Conservation (phyloP, 1,140 invertebrate species). For the Ceratoteleas bidentatus region DNA sequence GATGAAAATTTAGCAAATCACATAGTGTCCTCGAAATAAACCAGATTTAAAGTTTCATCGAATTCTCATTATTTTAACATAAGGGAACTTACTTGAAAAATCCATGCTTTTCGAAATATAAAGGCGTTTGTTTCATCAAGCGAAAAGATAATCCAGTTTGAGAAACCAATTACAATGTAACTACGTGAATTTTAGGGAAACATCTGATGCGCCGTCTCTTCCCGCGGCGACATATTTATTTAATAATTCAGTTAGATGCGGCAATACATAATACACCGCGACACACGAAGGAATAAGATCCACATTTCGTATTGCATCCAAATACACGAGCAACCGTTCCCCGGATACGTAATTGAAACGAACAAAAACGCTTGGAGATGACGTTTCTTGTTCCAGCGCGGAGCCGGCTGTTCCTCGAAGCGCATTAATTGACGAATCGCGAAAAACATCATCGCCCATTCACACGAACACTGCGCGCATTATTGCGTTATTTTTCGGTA, state of each 20-base stretch:
- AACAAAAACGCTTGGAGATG: slow-evolving; percentile 15
- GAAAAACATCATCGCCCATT: neutral
- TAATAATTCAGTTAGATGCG: neutral
- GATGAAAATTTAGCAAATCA: no score
- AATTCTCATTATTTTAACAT: no score
- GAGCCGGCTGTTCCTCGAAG: neutral
- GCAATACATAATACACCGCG: neutral
- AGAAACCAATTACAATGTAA: neutral
- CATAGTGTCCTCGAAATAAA: no score
- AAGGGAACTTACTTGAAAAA: no score
- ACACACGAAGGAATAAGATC: neutral
- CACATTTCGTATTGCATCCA: slow-evolving; percentile 13
- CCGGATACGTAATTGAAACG: slow-evolving; percentile 16
- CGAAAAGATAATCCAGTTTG: neutral
- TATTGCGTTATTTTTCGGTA: slow-evolving; percentile 21
- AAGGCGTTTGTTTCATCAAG: no score
- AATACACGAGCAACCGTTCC: slow-evolving; percentile 12
- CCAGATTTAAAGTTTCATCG: no score
- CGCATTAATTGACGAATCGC: slow-evolving; percentile 6
- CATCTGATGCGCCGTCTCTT: neutral
- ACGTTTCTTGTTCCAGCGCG: slow-evolving; percentile 8
- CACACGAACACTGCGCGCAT: slow-evolving; percentile 7
- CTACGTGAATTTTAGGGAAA: neutral
- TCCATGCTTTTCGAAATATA: neutral
- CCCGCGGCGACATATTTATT: neutral